Conservation (phyloP, 2,888 invertebrate species). For the Apamea anceps region DNA sequence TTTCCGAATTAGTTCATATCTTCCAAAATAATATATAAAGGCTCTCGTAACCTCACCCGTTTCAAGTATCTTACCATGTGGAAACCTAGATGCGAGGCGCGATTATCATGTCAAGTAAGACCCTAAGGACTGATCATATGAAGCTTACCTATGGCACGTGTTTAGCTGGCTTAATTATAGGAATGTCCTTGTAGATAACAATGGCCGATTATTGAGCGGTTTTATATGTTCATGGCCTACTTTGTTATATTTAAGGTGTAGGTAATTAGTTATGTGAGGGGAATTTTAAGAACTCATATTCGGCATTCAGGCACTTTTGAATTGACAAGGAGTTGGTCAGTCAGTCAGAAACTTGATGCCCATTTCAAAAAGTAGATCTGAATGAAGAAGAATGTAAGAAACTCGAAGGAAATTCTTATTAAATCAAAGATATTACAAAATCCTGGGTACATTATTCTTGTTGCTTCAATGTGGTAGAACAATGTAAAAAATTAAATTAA, state of each 20-base stretch:
- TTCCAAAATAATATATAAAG: not conserved
- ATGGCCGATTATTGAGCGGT: conserved; percentile 31
- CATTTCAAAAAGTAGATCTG: too few relatives aligned
- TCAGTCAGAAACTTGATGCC: too few relatives aligned
- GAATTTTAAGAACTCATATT: conserved; percentile 16
- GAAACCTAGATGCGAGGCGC: conserved; percentile 6
- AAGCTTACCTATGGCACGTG: conserved; percentile 9
- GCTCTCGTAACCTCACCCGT: not conserved
- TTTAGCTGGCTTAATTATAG: conserved; percentile 21
- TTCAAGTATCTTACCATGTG: conserved; percentile 12
- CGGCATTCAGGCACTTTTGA: too few relatives aligned
- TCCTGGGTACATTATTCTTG: too few relatives aligned
- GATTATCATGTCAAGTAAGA: conserved; percentile 38
- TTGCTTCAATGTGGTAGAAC: too few relatives aligned
- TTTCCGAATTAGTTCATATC: conserved; percentile 1
- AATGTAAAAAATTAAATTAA: too few relatives aligned
- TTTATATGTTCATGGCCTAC: conserved; percentile 7
- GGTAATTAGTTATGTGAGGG: not conserved
- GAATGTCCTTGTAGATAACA: conserved; percentile 39
- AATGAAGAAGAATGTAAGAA: too few relatives aligned
- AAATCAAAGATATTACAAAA: too few relatives aligned
- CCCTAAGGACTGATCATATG: conserved; percentile 8
- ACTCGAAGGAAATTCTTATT: too few relatives aligned
- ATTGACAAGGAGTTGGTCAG: too few relatives aligned
- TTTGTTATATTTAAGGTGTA: conserved; percentile 6